A percentile compares a stretch with the other conserved stretches of the same genome.
Evolutionary conservation across 2,113 vertebrate genomes (phyloP).

Genomic region (Cryptotis parvus): DNA sequence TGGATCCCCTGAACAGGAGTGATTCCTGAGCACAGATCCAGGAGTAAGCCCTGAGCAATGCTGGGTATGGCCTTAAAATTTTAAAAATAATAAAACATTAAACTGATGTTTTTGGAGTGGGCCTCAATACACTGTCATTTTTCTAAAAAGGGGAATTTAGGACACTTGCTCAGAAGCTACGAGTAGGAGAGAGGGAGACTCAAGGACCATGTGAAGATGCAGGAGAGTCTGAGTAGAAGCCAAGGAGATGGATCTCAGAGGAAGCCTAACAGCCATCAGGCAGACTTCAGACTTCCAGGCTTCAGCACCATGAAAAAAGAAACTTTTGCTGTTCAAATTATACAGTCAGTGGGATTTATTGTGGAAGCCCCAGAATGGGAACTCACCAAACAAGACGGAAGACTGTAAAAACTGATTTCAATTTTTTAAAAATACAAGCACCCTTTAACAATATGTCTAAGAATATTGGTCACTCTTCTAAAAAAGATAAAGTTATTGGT

Average conservation of each 20-base stretch:
- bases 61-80: too few relatives aligned
- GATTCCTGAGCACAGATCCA: too few relatives aligned
- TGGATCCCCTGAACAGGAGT: too few relatives aligned
- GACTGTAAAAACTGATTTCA: background rate
- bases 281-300: background rate
- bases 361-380: background rate
- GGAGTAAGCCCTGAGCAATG: too few relatives aligned
- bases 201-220: background rate
- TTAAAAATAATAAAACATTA: background rate
- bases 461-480: background rate
- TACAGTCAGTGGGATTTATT: background rate
- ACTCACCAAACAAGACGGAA: background rate
- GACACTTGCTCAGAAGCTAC: background rate
- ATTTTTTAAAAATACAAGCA: background rate
- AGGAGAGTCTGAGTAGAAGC: background rate
- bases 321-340: background rate
- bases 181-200: background rate
- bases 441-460: conserved; percentile 24
- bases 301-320: background rate
- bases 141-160: too few relatives aligned
- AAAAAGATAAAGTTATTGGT: background rate
- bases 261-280: background rate
- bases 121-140: background rate
- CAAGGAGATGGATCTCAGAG: background rate
- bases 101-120: background rate